Percentiles rank a stretch among this genome's conserved stretches.
phyloP scores from a whole-genome alignment of 1,140 invertebrate species.

The Ruditapes philippinarum region DNA sequence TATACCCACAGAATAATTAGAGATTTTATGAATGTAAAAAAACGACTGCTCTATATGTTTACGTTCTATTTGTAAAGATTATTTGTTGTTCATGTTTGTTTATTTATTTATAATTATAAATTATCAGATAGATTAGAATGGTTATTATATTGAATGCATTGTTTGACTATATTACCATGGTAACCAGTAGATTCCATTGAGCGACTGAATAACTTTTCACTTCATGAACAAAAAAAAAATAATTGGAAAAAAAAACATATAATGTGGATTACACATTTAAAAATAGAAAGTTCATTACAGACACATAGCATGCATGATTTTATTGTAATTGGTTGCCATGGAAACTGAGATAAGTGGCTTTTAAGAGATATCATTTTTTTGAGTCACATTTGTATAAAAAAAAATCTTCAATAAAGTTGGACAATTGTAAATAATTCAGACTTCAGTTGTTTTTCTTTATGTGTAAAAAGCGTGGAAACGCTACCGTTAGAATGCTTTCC shows the following conservation, averaged over 20 bases:
- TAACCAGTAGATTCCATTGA: not conserved
- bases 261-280: not conserved
- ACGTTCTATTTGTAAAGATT: constrained; percentile 30
- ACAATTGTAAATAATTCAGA: constrained; percentile 24
- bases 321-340: constrained; percentile 22
- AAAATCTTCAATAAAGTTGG: constrained; percentile 37
- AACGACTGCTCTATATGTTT: not conserved
- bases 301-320: constrained; percentile 44
- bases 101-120: constrained; percentile 44
- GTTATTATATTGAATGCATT: constrained; percentile 16
- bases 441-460: not conserved
- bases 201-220: constrained; percentile 25
- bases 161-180: constrained; percentile 28
- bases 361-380: constrained; percentile 22
- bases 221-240: constrained; percentile 8
- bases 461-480: too few species aligned
- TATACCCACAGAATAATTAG: not conserved
- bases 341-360: not conserved
- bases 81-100: constrained; percentile 44
- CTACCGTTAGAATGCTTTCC: too few species aligned
- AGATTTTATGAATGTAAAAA: not conserved
- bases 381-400: constrained; percentile 48
- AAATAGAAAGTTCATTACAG: constrained; percentile 1
- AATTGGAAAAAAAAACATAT: not conserved
- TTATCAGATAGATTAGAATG: constrained; percentile 29